Conservation (phyloP, 2,797 vertebrate species). For the Sciurus carolinensis region DNA sequence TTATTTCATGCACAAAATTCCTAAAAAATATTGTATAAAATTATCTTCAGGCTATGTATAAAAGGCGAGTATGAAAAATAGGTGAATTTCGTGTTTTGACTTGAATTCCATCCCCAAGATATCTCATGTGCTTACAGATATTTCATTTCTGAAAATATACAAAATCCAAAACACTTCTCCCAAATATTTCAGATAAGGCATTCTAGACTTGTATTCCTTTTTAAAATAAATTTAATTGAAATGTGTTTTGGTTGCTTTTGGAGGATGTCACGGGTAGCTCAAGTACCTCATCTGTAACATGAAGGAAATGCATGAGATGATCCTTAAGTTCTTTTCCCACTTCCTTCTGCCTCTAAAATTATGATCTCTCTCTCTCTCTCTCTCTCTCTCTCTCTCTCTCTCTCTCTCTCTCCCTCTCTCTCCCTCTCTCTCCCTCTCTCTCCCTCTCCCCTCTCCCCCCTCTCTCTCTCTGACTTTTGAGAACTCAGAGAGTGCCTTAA, state of each 20-base stretch:
- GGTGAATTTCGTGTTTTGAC: neutral
- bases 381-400: neutral
- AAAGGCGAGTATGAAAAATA: neutral
- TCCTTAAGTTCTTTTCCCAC: neutral
- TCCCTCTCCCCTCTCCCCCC: neutral
- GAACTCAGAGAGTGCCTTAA: neutral
- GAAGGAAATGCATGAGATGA: neutral
- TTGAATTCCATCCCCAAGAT: neutral
- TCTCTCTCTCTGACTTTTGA: slow-evolving; percentile 7
- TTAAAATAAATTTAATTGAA: slow-evolving; percentile 15
- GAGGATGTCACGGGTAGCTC: neutral
- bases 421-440: neutral
- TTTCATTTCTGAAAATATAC: neutral
- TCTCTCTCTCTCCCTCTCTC: neutral
- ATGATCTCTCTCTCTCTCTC: neutral
- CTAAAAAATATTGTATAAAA: neutral
- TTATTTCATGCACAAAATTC: neutral
- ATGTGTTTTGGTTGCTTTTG: neutral
- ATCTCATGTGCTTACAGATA: neutral
- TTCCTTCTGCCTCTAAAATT: neutral
- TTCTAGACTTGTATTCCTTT: neutral
- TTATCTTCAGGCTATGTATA: neutral
- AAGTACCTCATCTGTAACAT: neutral
- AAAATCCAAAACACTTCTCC: neutral
- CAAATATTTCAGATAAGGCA: neutral